Evolutionary conservation across 2,797 vertebrate genomes (phyloP).

Genomic region (Pyrocephalus nanus): DNA sequence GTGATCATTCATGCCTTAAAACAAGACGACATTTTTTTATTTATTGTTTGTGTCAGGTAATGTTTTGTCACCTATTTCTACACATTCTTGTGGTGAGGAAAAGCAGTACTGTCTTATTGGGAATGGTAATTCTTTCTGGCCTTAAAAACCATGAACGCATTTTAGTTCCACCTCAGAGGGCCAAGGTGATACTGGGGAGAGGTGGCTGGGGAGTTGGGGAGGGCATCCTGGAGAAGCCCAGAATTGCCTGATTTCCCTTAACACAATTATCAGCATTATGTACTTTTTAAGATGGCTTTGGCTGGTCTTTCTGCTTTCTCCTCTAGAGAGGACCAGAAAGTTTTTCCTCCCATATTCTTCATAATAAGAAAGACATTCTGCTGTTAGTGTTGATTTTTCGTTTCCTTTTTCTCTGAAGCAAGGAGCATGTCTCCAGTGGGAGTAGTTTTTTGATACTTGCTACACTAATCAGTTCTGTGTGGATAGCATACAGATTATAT

Average conservation of each 20-base stretch:
- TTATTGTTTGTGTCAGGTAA: not conserved
- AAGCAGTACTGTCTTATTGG: not conserved
- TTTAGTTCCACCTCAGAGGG: not conserved
- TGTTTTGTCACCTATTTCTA: not conserved
- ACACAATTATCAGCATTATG: not conserved
- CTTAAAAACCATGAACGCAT: not conserved
- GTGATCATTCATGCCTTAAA: not conserved
- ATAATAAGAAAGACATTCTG: not conserved
- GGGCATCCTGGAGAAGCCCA: not conserved
- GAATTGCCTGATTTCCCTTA: not conserved
- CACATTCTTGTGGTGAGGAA: not conserved
- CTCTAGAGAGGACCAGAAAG: not conserved
- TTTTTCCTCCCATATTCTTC: not conserved
- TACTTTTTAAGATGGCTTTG: not conserved
- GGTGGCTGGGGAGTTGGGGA: not conserved
- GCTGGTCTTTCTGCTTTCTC: not conserved
- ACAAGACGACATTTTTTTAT: not conserved
- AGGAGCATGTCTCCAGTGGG: not conserved
- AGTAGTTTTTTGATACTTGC: not conserved
- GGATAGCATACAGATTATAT: not conserved
- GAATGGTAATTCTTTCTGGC: not conserved
- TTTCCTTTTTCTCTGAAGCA: not conserved
- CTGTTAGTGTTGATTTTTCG: not conserved
- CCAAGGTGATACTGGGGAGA: fast-evolving
- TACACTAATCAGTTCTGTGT: not conserved